Base-by-base conservation (phyloP, 1,140 invertebrate species). In the Psilanteris sp. region DNA sequence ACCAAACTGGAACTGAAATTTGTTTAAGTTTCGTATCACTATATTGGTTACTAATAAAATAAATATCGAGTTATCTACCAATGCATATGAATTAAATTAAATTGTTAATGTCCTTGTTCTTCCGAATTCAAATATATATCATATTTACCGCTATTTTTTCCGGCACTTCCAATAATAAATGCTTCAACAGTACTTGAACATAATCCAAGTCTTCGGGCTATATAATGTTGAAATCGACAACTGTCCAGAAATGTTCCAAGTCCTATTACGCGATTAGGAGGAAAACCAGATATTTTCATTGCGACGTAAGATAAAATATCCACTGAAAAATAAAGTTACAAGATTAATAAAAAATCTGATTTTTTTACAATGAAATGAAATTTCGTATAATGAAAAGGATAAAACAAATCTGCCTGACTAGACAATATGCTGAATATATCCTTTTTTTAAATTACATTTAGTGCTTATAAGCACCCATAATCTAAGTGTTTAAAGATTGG, bases 231-330 rank as follows among this genome's bases (percentile, higher is more conserved):
- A 80, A 92, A 91, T 57, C 91, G 83, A 31, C 90, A 88, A 27
- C 90, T 91, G 72, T 92, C 91, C 15, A 92, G 79, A 73, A 91
- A 91, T 4, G 91, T 92, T 41, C 91, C 92, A 20, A 91, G 86
- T 1, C 92, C 92, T 67, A 92, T 89, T 1, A 93, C 90, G 10
- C 90, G 87, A 31, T 91, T 85, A 14, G 88, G 83, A n/a, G 90
- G 90, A 36, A 92, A 88, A 15, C 91, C 92, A 55, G 90, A 92
- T 32, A 92, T 61, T 61, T 92, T 93, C 91, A 91, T 91, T 3
- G 91, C 89, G 3, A 89, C 90, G 70, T 91, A 92, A 16, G 90
- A 91, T 57, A 93, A 39, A 62, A 92, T 86, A 79, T 92, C 91
- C n/a, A 92, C 91, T 91, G 77, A 26, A 84, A 67, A 15, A 44